Conservation (phyloP, 2,113 vertebrate species). For the Pterocles orientalis region DNA sequence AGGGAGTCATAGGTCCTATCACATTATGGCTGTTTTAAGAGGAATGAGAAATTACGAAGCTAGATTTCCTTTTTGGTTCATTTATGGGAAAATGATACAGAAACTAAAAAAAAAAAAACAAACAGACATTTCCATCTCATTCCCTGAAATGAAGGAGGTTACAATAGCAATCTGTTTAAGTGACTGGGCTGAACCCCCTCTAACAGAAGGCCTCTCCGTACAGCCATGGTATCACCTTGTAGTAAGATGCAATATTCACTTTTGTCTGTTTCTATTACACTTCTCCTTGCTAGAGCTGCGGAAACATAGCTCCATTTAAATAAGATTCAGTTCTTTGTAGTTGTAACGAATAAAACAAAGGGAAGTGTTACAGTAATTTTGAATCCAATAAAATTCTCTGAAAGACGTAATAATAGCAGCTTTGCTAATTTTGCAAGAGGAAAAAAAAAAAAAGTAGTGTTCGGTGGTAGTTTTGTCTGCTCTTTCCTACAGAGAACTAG, state of each 20-base stretch:
- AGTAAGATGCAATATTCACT: background rate
- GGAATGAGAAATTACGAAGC: background rate
- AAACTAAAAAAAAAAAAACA: background rate
- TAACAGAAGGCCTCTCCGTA: background rate
- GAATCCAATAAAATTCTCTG: background rate
- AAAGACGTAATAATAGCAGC: background rate
- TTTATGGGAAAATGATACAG: background rate
- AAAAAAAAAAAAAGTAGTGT: background rate
- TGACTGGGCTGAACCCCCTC: background rate
- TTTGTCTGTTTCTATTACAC: background rate
- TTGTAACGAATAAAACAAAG: background rate
- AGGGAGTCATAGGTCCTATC: background rate
- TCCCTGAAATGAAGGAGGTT: background rate
- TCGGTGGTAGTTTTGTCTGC: background rate
- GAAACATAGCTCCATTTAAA: background rate
- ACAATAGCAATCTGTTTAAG: background rate
- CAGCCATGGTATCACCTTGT: background rate
- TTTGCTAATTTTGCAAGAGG: background rate
- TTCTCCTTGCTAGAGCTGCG: background rate
- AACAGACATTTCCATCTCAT: background rate
- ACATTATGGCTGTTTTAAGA: background rate
- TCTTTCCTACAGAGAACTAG: background rate
- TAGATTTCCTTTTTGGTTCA: background rate
- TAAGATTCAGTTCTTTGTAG: background rate
- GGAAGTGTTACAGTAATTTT: background rate